Conservation (phyloP, 2,888 invertebrate genomes). For the Eudasyphora cyanicolor region DNA sequence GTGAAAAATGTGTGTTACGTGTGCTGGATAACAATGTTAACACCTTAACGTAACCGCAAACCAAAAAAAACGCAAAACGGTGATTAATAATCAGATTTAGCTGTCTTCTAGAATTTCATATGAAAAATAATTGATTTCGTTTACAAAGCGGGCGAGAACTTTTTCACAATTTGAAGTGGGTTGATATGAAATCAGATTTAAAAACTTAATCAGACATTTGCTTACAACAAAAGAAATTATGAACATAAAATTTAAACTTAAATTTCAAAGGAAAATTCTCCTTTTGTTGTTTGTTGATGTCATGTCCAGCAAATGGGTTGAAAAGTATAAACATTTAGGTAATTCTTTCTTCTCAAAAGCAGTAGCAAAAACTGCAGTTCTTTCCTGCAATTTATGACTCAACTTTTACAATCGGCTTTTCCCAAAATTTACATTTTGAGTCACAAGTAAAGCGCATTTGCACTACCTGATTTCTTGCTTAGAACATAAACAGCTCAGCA, state of each 20-base stretch:
- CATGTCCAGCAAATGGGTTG: no score
- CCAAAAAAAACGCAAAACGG: background rate
- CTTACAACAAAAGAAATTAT: no score
- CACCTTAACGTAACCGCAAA: conserved; percentile 21
- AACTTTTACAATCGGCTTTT: background rate
- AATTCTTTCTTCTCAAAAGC: background rate
- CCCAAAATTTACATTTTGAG: background rate
- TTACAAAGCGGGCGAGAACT: background rate
- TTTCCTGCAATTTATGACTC: background rate
- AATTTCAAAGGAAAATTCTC: background rate
- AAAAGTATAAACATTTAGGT: no score
- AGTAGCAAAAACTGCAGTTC: background rate
- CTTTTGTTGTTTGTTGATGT: no score
- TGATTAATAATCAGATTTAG: conserved; percentile 29
- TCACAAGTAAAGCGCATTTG: no score
- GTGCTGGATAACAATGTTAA: conserved; percentile 43
- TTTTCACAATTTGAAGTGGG: background rate
- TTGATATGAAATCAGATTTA: background rate
- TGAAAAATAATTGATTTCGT: conserved; percentile 20
- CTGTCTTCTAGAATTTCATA: background rate
- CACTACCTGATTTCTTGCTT: background rate
- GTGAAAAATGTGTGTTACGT: conserved; percentile 65
- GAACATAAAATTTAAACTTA: background rate
- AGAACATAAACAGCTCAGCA: background rate
- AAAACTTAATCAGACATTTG: no score